These are phyloP conservation scores for Pagrus major DNA, from an alignment of 2,113 vertebrate species.

Conservation along the genomic window DNA sequence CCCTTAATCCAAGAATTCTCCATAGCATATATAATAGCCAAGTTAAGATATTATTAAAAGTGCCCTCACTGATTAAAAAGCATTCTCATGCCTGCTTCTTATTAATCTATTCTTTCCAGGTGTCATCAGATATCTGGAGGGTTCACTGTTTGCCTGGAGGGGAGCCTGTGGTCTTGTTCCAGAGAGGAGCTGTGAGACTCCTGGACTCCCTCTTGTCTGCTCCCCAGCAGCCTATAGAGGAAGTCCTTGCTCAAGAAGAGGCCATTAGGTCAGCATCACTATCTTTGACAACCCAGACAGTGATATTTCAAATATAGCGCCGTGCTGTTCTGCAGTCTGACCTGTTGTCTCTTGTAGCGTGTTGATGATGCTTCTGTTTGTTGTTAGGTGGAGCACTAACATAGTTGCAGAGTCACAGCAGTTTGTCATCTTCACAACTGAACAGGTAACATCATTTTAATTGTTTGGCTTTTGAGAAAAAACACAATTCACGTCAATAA, in stretches of 20 bases:
- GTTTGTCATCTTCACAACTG: slow-evolving; percentile 89
- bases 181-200: slow-evolving; percentile 83
- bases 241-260: slow-evolving; percentile 86
- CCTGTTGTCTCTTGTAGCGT: background rate
- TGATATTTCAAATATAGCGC: background rate
- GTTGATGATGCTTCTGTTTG: background rate
- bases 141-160: slow-evolving; percentile 82
- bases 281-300: background rate
- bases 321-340: background rate
- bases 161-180: slow-evolving; percentile 91
- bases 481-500: background rate
- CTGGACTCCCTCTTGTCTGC: slow-evolving; percentile 89
- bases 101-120: slow-evolving; percentile 69
- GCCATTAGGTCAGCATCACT: slow-evolving; percentile 85
- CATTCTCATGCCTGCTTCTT: background rate
- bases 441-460: slow-evolving; percentile 83
- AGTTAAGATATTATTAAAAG: background rate
- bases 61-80: background rate
- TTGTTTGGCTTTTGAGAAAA: background rate
- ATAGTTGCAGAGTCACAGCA: slow-evolving; percentile 83
- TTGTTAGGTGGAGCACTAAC: slow-evolving; percentile 89
- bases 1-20: background rate
- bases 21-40: too few species aligned
- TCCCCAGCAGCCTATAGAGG: slow-evolving; percentile 92
- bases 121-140: slow-evolving; percentile 88